Evolutionary conservation across 2,888 invertebrate species (phyloP).

Genomic region (Hyposoter dolosus): DNA sequence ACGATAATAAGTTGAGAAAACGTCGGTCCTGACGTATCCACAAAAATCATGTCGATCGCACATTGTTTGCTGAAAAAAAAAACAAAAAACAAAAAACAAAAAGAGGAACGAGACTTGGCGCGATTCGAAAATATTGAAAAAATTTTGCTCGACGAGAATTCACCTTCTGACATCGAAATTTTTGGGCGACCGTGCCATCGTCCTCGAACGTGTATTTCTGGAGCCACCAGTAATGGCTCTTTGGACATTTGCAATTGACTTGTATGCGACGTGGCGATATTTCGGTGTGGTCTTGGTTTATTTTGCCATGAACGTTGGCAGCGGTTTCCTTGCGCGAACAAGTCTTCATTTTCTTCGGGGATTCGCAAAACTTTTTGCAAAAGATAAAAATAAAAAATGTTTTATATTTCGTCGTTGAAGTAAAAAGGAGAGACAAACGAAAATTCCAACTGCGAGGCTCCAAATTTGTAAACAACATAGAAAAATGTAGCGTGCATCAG

Average conservation of each 20-base stretch:
- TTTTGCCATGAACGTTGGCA: slow-evolving; percentile 84
- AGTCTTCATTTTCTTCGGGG: slow-evolving; percentile 83
- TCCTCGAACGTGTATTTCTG: slow-evolving; percentile 78
- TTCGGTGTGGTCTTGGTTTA: slow-evolving; percentile 83
- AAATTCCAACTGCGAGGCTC: too few relatives aligned
- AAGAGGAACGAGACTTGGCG: too few relatives aligned
- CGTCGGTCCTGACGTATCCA: slow-evolving; percentile 87
- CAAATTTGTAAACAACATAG: too few relatives aligned
- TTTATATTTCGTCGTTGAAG: background rate
- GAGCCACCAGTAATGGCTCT: slow-evolving; percentile 86
- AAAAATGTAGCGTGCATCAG: too few relatives aligned
- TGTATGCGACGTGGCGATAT: slow-evolving; percentile 84
- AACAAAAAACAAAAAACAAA: slow-evolving; percentile 17
- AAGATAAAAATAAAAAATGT: background rate
- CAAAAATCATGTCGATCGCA: slow-evolving; percentile 87
- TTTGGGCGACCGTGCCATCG: slow-evolving; percentile 77
- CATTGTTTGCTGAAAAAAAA: slow-evolving; percentile 82
- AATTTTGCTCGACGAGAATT: background rate
- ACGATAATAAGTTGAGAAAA: slow-evolving; percentile 87
- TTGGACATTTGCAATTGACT: slow-evolving; percentile 86
- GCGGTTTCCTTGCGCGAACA: slow-evolving; percentile 84
- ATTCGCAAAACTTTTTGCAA: slow-evolving; percentile 86
- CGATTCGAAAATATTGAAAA: background rate
- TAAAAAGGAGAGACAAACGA: slow-evolving; percentile 45
- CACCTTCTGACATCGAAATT: slow-evolving; percentile 85